Evolutionary conservation across 1,140 invertebrate species (phyloP).

Genomic region (Diprion similis): DNA sequence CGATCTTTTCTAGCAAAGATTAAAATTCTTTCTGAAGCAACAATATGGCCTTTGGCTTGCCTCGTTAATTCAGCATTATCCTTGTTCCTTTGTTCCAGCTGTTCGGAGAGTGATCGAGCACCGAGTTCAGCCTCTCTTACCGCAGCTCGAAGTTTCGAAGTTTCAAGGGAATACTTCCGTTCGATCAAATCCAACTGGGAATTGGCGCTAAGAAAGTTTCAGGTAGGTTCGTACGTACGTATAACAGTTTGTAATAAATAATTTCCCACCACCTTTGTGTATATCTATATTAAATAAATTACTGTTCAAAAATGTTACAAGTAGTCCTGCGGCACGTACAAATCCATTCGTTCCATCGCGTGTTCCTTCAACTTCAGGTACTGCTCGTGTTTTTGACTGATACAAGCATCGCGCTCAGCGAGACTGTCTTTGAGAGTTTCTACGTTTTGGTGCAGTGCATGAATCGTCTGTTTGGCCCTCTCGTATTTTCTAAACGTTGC

Average conservation of each 20-base stretch:
- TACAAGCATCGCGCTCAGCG: conserved; percentile 29
- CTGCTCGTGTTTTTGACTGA: conserved; percentile 30
- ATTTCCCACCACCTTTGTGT: not conserved
- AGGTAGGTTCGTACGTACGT: not conserved
- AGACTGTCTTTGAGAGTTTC: conserved; percentile 32
- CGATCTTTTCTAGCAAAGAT: not conserved
- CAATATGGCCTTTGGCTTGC: not conserved
- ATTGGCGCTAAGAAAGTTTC: conserved; percentile 26
- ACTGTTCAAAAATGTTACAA: not conserved
- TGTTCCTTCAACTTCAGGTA: conserved; percentile 33
- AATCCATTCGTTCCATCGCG: conserved; percentile 30
- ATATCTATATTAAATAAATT: too few relatives aligned
- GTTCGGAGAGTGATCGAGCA: conserved; percentile 16
- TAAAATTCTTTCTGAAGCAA: too few relatives aligned
- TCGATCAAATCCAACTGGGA: conserved; percentile 28
- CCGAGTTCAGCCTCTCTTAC: conserved; percentile 20
- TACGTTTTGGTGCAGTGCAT: conserved; percentile 26
- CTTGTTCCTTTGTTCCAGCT: conserved; percentile 22
- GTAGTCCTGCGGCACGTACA: conserved; percentile 22
- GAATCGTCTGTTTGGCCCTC: conserved; percentile 29
- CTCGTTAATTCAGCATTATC: conserved; percentile 29
- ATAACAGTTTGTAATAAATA: not conserved
- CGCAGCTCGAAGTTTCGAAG: conserved; percentile 18
- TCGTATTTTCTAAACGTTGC: conserved; percentile 28
- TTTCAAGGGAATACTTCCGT: conserved; percentile 25